phyloP scores from a whole-genome alignment of 2,888 invertebrate genomes.

The Nephrotoma guestfalica region DNA sequence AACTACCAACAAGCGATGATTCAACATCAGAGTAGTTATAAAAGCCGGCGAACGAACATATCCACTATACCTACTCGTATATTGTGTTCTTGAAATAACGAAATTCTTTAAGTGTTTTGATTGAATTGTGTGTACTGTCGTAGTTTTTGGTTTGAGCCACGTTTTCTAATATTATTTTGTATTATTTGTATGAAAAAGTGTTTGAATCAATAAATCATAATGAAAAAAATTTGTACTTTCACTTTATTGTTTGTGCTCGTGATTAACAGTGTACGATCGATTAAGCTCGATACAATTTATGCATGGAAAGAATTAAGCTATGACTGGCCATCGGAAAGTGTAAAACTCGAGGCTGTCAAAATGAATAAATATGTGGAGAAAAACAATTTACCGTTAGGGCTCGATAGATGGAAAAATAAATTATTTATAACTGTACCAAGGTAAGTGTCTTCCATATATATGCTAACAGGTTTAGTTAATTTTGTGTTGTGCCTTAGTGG shows the following conservation, averaged over 20 bases:
- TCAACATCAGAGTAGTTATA: not conserved
- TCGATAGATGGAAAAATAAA: slow-evolving; percentile 57
- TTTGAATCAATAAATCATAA: not conserved
- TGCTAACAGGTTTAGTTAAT: not conserved
- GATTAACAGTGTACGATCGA: slow-evolving; percentile 19
- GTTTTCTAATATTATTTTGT: not conserved
- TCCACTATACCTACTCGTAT: not conserved
- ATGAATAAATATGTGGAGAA: slow-evolving; percentile 43
- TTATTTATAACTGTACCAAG: slow-evolving; percentile 53
- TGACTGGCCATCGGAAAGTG: slow-evolving; percentile 46
- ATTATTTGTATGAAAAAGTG: not conserved
- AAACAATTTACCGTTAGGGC: slow-evolving; percentile 54
- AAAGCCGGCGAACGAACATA: not conserved
- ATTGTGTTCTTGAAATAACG: not conserved
- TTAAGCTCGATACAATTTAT: slow-evolving; percentile 45
- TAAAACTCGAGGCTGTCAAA: slow-evolving; percentile 43
- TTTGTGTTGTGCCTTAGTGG: not conserved
- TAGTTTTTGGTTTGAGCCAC: not conserved
- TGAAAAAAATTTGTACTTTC: not conserved
- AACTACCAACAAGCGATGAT: not conserved
- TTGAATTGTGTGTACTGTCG: not conserved
- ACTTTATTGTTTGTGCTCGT: not conserved
- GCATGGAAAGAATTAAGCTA: slow-evolving; percentile 55
- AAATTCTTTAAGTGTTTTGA: not conserved
- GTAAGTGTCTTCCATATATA: slow-evolving; percentile 22